These are phyloP conservation scores for Promerops cafer DNA, from an alignment of 2,113 vertebrate species.

Conservation along the genomic window DNA sequence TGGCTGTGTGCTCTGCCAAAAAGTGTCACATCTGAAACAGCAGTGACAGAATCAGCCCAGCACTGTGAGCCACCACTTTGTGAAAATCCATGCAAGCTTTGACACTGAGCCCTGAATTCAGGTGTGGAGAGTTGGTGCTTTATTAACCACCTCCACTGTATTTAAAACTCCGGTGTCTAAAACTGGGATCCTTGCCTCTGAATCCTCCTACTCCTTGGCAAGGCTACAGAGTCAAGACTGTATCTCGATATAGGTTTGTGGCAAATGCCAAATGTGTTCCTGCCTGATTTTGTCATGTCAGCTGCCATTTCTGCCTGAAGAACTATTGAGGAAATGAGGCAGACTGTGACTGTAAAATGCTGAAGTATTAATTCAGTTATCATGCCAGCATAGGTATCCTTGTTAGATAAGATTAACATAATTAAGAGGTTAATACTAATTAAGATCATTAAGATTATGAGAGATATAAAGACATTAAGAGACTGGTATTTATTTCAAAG, in stretches of 20 bases:
- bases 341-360: not conserved
- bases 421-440: not conserved
- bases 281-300: constrained; percentile 25
- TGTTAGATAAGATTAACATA: not conserved
- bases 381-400: not conserved
- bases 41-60: not conserved
- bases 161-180: not conserved
- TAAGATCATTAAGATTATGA: not conserved
- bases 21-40: not conserved
- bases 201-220: constrained; percentile 33
- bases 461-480: not conserved
- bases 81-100: not conserved
- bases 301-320: not conserved
- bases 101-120: not conserved
- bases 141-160: not conserved
- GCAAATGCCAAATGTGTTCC: constrained; percentile 16
- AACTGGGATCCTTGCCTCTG: not conserved
- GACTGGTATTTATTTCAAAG: not conserved
- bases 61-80: not conserved
- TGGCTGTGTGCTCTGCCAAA: not conserved
- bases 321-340: not conserved
- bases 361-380: not conserved
- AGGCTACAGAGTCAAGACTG: not conserved
- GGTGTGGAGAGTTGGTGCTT: not conserved
- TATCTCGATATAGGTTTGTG: not conserved